A percentile compares a stretch with the other conserved stretches of the same genome.
Conservation (phyloP, 2,888 invertebrate species). For the Agrochola macilenta region DNA sequence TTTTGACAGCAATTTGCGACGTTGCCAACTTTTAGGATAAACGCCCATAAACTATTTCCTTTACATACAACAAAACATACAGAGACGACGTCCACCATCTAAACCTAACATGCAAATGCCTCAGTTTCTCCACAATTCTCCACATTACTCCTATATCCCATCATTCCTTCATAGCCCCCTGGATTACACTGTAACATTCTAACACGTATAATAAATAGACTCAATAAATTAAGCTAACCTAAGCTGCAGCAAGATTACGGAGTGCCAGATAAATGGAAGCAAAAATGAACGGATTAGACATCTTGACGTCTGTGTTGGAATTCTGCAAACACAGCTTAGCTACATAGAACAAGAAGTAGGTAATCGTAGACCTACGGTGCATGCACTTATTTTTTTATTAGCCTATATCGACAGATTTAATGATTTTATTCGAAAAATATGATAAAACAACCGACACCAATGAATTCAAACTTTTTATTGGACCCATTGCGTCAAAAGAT, state of each 20-base stretch:
- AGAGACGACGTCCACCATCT: too few species aligned
- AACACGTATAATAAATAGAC: constrained; percentile 13
- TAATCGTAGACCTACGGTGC: too few species aligned
- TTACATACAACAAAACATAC: too few species aligned
- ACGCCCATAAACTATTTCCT: neutral
- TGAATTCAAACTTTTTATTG: neutral
- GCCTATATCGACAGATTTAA: neutral
- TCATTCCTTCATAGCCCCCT: too few species aligned
- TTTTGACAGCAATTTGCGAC: too few species aligned
- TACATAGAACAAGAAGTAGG: too few species aligned
- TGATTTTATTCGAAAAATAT: neutral
- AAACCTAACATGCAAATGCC: neutral
- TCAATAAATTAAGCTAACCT: constrained; percentile 23
- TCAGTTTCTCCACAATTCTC: neutral
- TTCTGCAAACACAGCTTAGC: neutral
- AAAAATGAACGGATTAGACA: constrained; percentile 31
- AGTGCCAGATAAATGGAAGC: constrained; percentile 25
- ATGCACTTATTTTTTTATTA: too few species aligned
- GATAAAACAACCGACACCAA: neutral
- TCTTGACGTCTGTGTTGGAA: constrained; percentile 1
- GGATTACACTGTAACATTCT: neutral
- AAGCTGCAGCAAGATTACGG: constrained; percentile 25
- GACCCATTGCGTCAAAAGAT: neutral
- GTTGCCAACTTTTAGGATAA: too few species aligned
- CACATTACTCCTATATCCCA: neutral